Conservation (phyloP, 2,888 invertebrate species). For the Empis stercorea region DNA sequence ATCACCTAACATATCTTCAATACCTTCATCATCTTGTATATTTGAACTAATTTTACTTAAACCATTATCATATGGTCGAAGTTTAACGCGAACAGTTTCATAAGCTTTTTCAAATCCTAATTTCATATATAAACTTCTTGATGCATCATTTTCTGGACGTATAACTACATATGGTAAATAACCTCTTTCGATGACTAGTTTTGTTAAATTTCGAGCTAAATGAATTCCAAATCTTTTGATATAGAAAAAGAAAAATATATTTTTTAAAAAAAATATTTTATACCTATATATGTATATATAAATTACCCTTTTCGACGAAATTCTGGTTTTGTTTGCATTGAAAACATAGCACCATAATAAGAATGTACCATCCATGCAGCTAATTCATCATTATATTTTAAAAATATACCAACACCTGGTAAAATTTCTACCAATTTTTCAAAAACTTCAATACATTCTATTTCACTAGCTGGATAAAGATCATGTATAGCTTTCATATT, state of each 20-base stretch:
- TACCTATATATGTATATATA: conserved; percentile 13
- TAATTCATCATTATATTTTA: conserved; percentile 48
- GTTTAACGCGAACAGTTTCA: conserved; percentile 66
- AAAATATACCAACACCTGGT: conserved; percentile 72
- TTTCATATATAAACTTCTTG: conserved; percentile 69
- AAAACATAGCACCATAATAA: conserved; percentile 85
- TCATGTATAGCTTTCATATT: conserved; percentile 74
- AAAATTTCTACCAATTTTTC: conserved; percentile 63
- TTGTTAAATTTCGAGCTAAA: conserved; percentile 53
- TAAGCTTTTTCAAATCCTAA: conserved; percentile 69
- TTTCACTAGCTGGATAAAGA: conserved; percentile 76
- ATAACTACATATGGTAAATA: conserved; percentile 80
- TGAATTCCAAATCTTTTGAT: conserved; percentile 50
- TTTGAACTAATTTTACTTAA: background rate
- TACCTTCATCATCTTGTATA: background rate
- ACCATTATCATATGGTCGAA: conserved; percentile 40
- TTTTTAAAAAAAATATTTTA: background rate
- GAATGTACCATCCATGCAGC: conserved; percentile 88
- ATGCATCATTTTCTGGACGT: conserved; percentile 76
- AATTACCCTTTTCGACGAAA: conserved; percentile 53
- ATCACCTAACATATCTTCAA: background rate
- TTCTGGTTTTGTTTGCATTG: conserved; percentile 75
- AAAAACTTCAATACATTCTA: conserved; percentile 74
- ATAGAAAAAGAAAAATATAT: background rate
- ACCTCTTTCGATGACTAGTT: conserved; percentile 54